Evolutionary conservation across 2,888 invertebrate genomes (phyloP), one percentile per base, ranked within the genome.

Genomic region (Esperia sulphurella): DNA sequence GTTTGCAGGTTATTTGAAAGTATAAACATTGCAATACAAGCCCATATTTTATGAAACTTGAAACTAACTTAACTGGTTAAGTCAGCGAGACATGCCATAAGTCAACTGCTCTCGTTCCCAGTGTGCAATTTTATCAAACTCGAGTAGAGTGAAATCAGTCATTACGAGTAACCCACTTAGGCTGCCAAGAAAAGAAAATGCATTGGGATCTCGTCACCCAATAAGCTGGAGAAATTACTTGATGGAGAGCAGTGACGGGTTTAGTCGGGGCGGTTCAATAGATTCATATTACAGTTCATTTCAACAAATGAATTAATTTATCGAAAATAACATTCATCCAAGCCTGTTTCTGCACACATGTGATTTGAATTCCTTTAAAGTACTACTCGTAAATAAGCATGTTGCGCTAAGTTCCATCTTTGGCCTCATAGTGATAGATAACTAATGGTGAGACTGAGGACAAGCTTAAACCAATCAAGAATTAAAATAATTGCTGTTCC

Each of bases 161-260:
- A 75, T 83, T 83, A 79, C 71, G n/a, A 62, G 69, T 80, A 79
- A 72, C 86, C 83, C 74, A 87, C 79, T 72, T 82, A 68, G 67
- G 62, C 73, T 77, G 79, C 68, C 64, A 79, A 77, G 84, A 86
- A 84, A 86, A 86, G 83, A 87, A 83, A 88, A 81, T 78, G 69
- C 66, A 69, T 66, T 66, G 75, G 79, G 76, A 78, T 66, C 62
- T 70, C 64, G 68, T 58, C 58, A 52, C 75, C 73, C 71, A 75
- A 78, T 74, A 62, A 66, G 64, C 57, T 54, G 68, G 85, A 79
- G 86, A 87, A 86, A 86, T 81, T 80, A 77, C 79, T 35, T 53
- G 77, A 53, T 73, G 30, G 33, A 13, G 12, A 13, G 30, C 31
- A 40, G 48, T 30, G 37, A 31, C 31, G 45, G 39, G 9, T 10